Evolutionary conservation across 2,888 invertebrate genomes (phyloP), one percentile per base, ranked within the genome.

Genomic region (Crioceris asparagi): DNA sequence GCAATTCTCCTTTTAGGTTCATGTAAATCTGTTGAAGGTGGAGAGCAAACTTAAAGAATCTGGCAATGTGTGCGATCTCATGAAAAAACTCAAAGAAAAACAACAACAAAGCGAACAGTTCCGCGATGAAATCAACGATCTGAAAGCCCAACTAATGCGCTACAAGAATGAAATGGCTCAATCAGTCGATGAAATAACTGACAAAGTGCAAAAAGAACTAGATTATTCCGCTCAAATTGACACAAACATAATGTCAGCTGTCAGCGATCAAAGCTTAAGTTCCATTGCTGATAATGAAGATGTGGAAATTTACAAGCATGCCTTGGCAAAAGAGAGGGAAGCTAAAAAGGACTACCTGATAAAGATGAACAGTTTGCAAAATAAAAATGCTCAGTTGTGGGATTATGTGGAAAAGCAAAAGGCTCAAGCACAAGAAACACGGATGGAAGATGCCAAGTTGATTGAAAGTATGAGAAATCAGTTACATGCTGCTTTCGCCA

Each of bases 361-460:
- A 10, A 46, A 51, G 30, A 43, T 47, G 11, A 35, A 42, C 10
- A 40, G 43, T 2, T 36, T 54, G 36, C 52, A 63, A 38, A 60
- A 61, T 31, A 62, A 56, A 59, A 59, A 44, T 54, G 54, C 31
- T 51, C 41, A 46, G 7, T 30, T 52, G 14, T 44, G 76, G 48
- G 65, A 71, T 21, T 62, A 73, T 40, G 57, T 80, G 10, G 70
- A 73, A 38, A 64, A 71, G 16, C 77, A 79, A 51, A 71, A 72
- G 49, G 68, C 72, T 29, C 69, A 70, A 26, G 69, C 74, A 0
- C 69, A 71, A 34, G 57, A 64, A 5, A 61, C 68, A 26, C 71
- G 78, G 64, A 69, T 72, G 17, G 77, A 79, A 57, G 79, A 80
- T 58, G 72, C 77, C 1, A 69, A 72, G 48, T 72, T 79, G 57